Conservation (phyloP, 2,888 invertebrate genomes). For the Drosophila nigricruria region DNA sequence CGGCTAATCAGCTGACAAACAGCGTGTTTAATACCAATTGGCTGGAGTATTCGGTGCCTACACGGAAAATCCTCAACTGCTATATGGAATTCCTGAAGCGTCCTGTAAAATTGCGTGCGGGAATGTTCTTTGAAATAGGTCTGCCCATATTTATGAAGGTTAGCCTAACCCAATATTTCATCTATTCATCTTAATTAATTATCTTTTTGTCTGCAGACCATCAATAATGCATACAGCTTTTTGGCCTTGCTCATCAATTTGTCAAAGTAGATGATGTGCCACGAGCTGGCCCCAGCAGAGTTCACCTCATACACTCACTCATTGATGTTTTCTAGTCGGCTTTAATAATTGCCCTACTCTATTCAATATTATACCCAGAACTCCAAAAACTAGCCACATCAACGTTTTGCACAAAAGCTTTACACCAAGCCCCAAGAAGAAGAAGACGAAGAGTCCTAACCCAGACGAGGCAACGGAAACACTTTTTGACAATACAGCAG, state of each 20-base stretch:
- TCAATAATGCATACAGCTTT: constrained; percentile 80
- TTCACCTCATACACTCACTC: background rate
- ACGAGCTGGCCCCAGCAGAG: too few species aligned
- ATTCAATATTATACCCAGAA: background rate
- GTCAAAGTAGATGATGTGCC: constrained; percentile 50
- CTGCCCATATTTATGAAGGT: constrained; percentile 82
- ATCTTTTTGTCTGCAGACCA: constrained; percentile 53
- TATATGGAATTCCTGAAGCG: constrained; percentile 80
- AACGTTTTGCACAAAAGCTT: background rate
- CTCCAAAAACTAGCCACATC: background rate
- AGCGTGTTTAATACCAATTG: constrained; percentile 78
- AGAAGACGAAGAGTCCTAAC: constrained; percentile 8
- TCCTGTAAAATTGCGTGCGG: constrained; percentile 72
- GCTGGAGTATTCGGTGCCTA: constrained; percentile 63
- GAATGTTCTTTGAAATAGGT: constrained; percentile 78
- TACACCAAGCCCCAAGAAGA: background rate
- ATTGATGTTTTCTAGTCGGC: background rate
- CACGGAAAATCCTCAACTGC: constrained; percentile 67
- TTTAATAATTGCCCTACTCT: background rate
- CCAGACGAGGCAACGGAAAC: constrained; percentile 43
- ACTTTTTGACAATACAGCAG: constrained; percentile 11
- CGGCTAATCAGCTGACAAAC: constrained; percentile 65
- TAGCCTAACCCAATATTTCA: background rate
- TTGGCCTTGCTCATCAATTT: constrained; percentile 81
- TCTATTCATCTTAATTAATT: constrained; percentile 2